These are phyloP conservation scores for Acipenser ruthenus DNA, from an alignment of 2,797 vertebrate genomes.

Conservation along the genomic window DNA sequence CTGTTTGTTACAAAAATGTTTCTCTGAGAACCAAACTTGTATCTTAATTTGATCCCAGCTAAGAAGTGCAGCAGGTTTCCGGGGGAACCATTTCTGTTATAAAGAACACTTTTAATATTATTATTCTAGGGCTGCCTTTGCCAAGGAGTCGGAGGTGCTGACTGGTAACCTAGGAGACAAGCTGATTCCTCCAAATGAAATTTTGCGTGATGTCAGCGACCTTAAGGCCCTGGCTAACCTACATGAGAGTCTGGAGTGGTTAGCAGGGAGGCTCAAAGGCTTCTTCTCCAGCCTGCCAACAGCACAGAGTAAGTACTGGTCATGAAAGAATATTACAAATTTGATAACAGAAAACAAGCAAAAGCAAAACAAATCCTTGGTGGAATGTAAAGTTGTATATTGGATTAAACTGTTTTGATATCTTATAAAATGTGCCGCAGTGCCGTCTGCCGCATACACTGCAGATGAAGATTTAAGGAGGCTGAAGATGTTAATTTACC, in stretches of 20 bases:
- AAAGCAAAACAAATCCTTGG: constrained; percentile 5
- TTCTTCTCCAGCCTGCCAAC: constrained; percentile 73
- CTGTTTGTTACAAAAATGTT: too few species aligned
- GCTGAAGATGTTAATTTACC: neutral
- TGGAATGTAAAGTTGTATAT: neutral
- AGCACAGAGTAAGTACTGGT: constrained; percentile 65
- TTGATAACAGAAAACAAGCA: constrained; percentile 24
- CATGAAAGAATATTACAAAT: too few species aligned
- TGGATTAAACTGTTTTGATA: neutral
- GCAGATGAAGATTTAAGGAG: neutral
- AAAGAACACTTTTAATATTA: constrained; percentile 6
- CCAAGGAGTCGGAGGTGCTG: constrained; percentile 92
- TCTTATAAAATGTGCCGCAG: neutral
- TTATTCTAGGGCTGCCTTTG: constrained; percentile 77
- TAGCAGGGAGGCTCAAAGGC: constrained; percentile 71
- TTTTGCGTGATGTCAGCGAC: constrained; percentile 88
- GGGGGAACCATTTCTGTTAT: too few species aligned
- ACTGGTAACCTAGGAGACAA: constrained; percentile 96
- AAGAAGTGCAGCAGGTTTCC: too few species aligned
- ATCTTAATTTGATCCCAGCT: too few species aligned
- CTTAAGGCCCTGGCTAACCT: constrained; percentile 93
- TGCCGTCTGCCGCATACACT: neutral
- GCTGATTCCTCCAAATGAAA: constrained; percentile 88
- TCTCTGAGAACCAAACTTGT: too few species aligned
- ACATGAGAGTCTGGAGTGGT: constrained; percentile 96